phyloP scores from a whole-genome alignment of 2,888 invertebrate genomes.

The Micropterix aruncella region DNA sequence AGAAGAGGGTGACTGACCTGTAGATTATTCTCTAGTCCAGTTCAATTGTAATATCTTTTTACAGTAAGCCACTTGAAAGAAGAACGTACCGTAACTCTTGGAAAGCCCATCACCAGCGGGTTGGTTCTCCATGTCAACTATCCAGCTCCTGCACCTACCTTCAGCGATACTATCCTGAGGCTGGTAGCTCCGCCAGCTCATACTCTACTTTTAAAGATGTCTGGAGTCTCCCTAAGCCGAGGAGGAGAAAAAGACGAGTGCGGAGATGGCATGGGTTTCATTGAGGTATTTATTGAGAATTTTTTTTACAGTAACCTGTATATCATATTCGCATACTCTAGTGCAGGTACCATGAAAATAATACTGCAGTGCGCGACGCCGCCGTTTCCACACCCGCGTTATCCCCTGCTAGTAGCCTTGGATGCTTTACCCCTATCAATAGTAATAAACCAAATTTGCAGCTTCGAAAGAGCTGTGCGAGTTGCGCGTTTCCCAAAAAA shows the following conservation, averaged over 20 bases:
- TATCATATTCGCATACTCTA: no score
- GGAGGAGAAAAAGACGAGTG: slow-evolving; percentile 19
- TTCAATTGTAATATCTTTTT: slow-evolving; percentile 1
- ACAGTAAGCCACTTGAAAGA: slow-evolving; percentile 21
- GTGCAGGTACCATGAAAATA: no score
- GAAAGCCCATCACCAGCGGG: slow-evolving; percentile 26
- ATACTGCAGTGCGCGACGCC: no score
- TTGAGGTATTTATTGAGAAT: no score
- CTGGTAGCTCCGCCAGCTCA: slow-evolving; percentile 41
- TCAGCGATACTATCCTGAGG: slow-evolving; percentile 38
- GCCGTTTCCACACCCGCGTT: no score
- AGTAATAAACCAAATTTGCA: no score
- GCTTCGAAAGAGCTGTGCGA: no score
- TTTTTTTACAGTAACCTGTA: no score
- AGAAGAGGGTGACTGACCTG: background rate
- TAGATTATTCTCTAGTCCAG: slow-evolving; percentile 1
- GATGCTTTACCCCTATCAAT: no score
- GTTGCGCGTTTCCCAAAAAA: no score
- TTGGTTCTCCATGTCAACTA: slow-evolving; percentile 40
- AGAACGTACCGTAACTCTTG: slow-evolving; percentile 29
- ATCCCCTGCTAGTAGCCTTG: no score
- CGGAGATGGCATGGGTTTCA: slow-evolving; percentile 14
- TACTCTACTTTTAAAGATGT: slow-evolving; percentile 32
- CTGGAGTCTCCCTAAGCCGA: slow-evolving; percentile 25
- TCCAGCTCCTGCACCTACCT: slow-evolving; percentile 35